Percentiles rank a stretch among this genome's conserved stretches.
Conservation (phyloP, 2,113 vertebrate species). For the Rynchops niger region DNA sequence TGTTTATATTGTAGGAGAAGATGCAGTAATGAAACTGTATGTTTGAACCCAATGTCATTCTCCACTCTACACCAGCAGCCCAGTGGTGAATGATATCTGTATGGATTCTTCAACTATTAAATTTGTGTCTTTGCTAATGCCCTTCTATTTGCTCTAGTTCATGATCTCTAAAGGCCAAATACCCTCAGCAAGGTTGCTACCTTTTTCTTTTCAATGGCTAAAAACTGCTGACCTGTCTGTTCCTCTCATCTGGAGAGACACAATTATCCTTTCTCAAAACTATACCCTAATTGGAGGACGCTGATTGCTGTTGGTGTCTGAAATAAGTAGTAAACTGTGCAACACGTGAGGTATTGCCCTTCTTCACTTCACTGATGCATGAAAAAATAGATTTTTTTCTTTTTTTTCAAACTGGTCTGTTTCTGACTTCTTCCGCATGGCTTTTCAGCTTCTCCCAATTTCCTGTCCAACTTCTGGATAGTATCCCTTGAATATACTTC, state of each 20-base stretch:
- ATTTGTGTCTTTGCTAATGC: background rate
- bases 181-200: background rate
- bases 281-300: background rate
- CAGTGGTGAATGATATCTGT: background rate
- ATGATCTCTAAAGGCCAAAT: background rate
- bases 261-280: fast-evolving
- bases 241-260: background rate
- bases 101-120: background rate
- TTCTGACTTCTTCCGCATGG: background rate
- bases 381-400: background rate
- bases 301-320: background rate
- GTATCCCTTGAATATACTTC: background rate
- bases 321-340: background rate
- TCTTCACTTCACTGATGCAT: background rate
- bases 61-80: background rate
- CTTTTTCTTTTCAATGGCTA: background rate
- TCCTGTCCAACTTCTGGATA: background rate
- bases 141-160: background rate
- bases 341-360: background rate
- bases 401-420: background rate
- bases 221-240: background rate
- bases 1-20: background rate
- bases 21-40: background rate
- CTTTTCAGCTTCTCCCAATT: background rate
- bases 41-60: background rate